Base-by-base conservation (phyloP, 1,140 invertebrate species). In the Leptinotarsa lineolata region DNA sequence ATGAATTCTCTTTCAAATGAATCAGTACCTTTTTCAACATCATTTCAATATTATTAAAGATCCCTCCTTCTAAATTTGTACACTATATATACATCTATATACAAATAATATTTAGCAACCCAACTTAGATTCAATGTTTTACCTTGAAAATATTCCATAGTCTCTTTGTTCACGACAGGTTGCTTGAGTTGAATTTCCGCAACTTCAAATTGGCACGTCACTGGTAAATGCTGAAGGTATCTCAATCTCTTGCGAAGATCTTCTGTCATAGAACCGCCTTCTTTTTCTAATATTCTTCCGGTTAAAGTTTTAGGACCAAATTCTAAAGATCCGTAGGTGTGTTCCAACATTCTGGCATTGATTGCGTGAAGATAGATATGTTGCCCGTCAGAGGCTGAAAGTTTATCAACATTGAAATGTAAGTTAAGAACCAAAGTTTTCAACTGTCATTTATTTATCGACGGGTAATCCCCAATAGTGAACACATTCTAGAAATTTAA, bases 351-450 rank as follows among this genome's bases (percentile, higher is more conserved):
- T 67, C 92, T 92, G 3, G 94, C 91, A 85, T 99, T 98, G 76
- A 99, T 84, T 4, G 94, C 91, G 86, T 98, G 94, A 63, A 99
- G 84, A 84, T 95, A 99, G 30, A 98, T 90, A 82, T 96, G 93
- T 84, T 97, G 96, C 1, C 96, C 96, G 86, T 97, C 95, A 46
- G 88, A 87, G 72, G 93, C 93, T 94, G 78, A 58, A 87, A 87
- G 78, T 30, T 15, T 15, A 39, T 39, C 1, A 39, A 39, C 30
- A 11, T 39, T 39, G 30, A 39, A 39, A 39, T 39, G 0, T 11
- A 39, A 11, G 30, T 3, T 39, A 3, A 39, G 11, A 39, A 11
- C 8, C 8, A 39, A 8, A 30, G 8, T 11, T 11, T 30, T 11
- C 0, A 2, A 30, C 30, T 8, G 8, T 30, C 30, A 30, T 30